Evolutionary conservation across 1,140 invertebrate species (phyloP).

Genomic region (Pseudomyrmex flavicornis): DNA sequence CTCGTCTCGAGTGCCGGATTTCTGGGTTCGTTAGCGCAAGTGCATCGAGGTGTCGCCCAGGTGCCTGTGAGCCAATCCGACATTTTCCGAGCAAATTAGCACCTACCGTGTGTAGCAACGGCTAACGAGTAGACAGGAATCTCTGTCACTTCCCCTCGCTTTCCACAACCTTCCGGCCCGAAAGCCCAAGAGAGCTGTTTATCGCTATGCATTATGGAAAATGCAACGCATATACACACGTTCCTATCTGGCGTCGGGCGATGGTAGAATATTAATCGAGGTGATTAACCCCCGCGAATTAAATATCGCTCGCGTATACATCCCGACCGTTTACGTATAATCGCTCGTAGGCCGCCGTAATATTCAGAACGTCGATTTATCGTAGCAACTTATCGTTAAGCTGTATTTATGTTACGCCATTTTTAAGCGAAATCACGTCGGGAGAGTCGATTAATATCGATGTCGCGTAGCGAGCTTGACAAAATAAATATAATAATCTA

Average conservation of each 20-base stretch:
- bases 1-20: slow-evolving; percentile 32
- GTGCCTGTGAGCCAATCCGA: slow-evolving; percentile 40
- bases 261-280: slow-evolving; percentile 79
- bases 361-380: slow-evolving; percentile 80
- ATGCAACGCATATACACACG: slow-evolving; percentile 63
- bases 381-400: slow-evolving; percentile 73
- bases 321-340: slow-evolving; percentile 36
- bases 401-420: not conserved
- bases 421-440: not conserved
- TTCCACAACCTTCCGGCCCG: not conserved
- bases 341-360: slow-evolving; percentile 53
- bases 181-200: slow-evolving; percentile 67
- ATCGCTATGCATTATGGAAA: slow-evolving; percentile 76
- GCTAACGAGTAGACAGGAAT: slow-evolving; percentile 60
- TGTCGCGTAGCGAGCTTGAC: not conserved
- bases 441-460: slow-evolving; percentile 9
- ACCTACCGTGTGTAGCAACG: slow-evolving; percentile 42
- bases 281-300: slow-evolving; percentile 81
- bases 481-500: slow-evolving; percentile 12
- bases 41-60: slow-evolving; percentile 42
- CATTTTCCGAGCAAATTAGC: slow-evolving; percentile 66
- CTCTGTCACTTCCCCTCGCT: slow-evolving; percentile 38
- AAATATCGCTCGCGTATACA: slow-evolving; percentile 71
- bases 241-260: slow-evolving; percentile 26
- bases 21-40: slow-evolving; percentile 62